Evolutionary conservation across 2,888 invertebrate genomes (phyloP).

Genomic region (Phorcus lineatus): DNA sequence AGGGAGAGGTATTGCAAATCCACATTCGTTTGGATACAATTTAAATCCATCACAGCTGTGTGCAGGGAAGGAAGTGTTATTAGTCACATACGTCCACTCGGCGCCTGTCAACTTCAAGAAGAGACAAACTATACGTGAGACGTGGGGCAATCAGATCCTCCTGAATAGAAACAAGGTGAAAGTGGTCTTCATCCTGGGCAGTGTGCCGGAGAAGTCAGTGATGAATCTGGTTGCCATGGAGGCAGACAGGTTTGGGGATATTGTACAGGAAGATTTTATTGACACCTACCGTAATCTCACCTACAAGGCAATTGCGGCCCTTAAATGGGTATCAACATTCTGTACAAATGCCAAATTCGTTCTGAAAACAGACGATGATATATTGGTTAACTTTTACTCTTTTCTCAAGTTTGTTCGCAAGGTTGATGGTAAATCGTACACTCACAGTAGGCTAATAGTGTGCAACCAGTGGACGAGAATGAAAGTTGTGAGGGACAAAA

Average conservation of each 20-base stretch:
- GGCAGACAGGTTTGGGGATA: conserved; percentile 68
- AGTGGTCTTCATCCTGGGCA: conserved; percentile 72
- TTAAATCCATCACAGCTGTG: conserved; percentile 60
- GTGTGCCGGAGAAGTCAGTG: conserved; percentile 46
- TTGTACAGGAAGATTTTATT: conserved; percentile 74
- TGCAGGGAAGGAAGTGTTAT: conserved; percentile 48
- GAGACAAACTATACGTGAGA: conserved; percentile 68
- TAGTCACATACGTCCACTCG: conserved; percentile 73
- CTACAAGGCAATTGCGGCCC: conserved; percentile 76
- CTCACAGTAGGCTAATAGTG: conserved; percentile 58
- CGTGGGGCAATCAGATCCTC: conserved; percentile 69
- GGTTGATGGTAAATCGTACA: conserved; percentile 39
- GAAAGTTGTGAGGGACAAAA: conserved; percentile 74
- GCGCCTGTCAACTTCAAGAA: conserved; percentile 71
- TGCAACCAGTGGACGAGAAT: conserved; percentile 74
- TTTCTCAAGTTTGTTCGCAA: conserved; percentile 54
- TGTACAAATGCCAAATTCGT: conserved; percentile 73
- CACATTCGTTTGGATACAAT: conserved; percentile 59
- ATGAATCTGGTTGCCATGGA: conserved; percentile 67
- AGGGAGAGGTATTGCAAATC: conserved; percentile 45
- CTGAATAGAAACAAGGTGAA: conserved; percentile 56
- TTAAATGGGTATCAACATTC: conserved; percentile 75
- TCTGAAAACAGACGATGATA: conserved; percentile 77
- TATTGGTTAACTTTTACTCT: conserved; percentile 77
- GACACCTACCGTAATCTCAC: conserved; percentile 77